Percentiles rank a stretch among this genome's conserved stretches.
These are phyloP conservation scores for Atlantisia rogersi DNA, from an alignment of 2,113 vertebrate species.

Conservation along the genomic window DNA sequence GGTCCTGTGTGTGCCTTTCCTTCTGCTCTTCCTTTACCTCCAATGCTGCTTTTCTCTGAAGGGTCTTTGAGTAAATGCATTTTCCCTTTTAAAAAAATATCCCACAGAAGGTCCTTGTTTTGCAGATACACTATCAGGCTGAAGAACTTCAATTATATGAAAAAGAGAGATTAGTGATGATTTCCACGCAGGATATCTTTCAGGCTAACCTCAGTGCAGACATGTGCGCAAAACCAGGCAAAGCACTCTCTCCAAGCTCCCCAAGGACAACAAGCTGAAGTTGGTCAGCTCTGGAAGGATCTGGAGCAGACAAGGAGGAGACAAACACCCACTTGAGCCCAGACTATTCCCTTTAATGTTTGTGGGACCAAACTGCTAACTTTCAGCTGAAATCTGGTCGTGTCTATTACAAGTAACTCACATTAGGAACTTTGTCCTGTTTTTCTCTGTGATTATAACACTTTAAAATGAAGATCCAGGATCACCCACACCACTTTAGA, in stretches of 20 bases:
- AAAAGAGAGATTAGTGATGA: background rate
- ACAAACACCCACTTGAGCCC: background rate
- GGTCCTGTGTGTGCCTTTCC: background rate
- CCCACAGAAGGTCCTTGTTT: background rate
- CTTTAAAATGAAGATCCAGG: background rate
- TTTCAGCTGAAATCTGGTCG: background rate
- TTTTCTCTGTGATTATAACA: background rate
- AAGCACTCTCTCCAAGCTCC: background rate
- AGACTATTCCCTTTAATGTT: background rate
- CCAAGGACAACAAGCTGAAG: background rate
- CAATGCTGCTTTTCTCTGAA: background rate
- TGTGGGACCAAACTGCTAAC: background rate
- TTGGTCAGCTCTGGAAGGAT: background rate
- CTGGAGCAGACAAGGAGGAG: background rate
- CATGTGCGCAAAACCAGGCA: background rate
- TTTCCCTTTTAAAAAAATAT: background rate
- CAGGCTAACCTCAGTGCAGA: background rate
- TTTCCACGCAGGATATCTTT: background rate
- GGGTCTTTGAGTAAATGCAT: background rate
- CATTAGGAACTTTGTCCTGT: background rate
- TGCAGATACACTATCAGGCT: background rate
- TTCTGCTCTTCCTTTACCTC: background rate
- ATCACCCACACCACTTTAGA: fast-evolving
- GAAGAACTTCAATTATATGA: background rate
- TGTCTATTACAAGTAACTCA: background rate